phyloP scores from a whole-genome alignment of 2,888 invertebrate species.

The Psococerastis gibbosa region DNA sequence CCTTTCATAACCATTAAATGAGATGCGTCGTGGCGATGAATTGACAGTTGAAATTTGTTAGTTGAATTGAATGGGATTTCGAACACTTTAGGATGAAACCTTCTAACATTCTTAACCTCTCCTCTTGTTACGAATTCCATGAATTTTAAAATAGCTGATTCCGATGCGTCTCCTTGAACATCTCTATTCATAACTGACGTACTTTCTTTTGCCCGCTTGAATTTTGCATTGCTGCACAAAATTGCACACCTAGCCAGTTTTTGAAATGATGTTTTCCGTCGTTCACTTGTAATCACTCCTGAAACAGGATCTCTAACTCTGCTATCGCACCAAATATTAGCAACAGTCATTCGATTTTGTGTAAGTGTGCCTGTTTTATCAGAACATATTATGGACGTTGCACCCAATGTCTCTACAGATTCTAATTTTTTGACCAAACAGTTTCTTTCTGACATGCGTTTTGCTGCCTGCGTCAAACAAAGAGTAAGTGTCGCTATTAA shows the following conservation, averaged over 20 bases:
- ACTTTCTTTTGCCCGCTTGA: constrained; percentile 38
- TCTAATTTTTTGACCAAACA: constrained; percentile 98
- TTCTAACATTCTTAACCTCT: constrained; percentile 65
- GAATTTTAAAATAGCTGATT: constrained; percentile 81
- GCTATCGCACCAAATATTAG: constrained; percentile 28
- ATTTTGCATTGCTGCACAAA: constrained; percentile 51
- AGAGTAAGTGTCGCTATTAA: constrained; percentile 96
- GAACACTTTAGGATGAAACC: constrained; percentile 57
- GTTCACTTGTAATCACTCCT: not conserved
- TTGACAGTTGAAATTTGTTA: constrained; percentile 82
- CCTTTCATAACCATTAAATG: constrained; percentile 95
- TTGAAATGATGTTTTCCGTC: constrained; percentile 21
- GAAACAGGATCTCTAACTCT: constrained; percentile 26
- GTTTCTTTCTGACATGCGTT: constrained; percentile 98
- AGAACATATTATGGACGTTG: constrained; percentile 99
- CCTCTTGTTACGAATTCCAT: constrained; percentile 84
- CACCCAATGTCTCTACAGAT: constrained; percentile 96
- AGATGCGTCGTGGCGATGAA: constrained; percentile 87
- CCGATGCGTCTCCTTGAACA: constrained; percentile 88
- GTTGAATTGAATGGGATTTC: constrained; percentile 92
- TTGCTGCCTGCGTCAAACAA: constrained; percentile 93
- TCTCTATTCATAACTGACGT: constrained; percentile 79
- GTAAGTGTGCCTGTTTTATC: constrained; percentile 98
- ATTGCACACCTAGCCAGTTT: constrained; percentile 38
- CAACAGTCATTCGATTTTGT: constrained; percentile 98